Conservation (phyloP, 2,888 invertebrate genomes). For the Sphaerophoria taeniata region DNA sequence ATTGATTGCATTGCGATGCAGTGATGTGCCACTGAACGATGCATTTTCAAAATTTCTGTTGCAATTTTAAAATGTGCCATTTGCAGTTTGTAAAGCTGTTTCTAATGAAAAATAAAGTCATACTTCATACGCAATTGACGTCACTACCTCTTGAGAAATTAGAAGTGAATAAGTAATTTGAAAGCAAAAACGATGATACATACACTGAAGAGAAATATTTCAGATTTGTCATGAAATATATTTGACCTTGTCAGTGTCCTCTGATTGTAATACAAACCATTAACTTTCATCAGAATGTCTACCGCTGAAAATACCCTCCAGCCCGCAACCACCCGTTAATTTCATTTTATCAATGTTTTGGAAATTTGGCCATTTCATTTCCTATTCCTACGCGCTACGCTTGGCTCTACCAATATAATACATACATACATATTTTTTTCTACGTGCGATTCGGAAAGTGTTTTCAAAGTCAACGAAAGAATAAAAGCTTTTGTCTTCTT, state of each 20-base stretch:
- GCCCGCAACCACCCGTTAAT: background rate
- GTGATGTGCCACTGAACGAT: background rate
- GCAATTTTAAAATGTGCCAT: background rate
- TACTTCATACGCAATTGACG: background rate
- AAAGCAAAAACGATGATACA: background rate
- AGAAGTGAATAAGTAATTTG: background rate
- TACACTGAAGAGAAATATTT: constrained; percentile 12
- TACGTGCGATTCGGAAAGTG: background rate
- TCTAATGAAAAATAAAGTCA: no score
- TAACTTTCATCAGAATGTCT: background rate
- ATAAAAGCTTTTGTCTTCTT: constrained; percentile 33
- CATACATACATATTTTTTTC: background rate
- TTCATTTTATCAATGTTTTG: constrained; percentile 7
- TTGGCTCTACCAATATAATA: constrained; percentile 23
- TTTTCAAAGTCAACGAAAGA: constrained; percentile 72
- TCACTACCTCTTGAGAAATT: background rate
- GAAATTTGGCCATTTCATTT: background rate
- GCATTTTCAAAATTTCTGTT: background rate
- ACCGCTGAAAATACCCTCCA: background rate
- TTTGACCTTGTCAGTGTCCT: constrained; percentile 70
- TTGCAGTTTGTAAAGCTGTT: no score
- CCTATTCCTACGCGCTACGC: background rate
- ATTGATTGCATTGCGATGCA: background rate
- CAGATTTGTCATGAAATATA: constrained; percentile 43
- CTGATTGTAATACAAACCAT: constrained; percentile 8